A percentile compares a stretch with the other conserved stretches of the same genome.
These are phyloP conservation scores for Ormyrus pomaceus DNA, from an alignment of 2,888 invertebrate genomes.

Conservation along the genomic window DNA sequence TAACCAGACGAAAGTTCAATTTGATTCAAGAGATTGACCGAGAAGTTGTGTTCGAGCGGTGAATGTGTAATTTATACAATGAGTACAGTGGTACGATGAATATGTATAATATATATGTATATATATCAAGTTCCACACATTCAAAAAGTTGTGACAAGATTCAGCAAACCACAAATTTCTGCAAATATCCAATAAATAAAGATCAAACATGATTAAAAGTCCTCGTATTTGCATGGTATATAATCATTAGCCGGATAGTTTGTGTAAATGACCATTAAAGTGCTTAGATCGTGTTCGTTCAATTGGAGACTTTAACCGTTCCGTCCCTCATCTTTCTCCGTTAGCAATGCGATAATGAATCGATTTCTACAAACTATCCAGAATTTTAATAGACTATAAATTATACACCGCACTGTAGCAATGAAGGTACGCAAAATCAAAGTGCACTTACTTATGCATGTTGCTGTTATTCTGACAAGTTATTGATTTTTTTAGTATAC, in stretches of 20 bases:
- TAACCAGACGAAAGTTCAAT: constrained; percentile 63
- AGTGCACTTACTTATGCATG: constrained; percentile 8
- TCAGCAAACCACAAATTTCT: constrained; percentile 75
- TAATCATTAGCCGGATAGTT: constrained; percentile 64
- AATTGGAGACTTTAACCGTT: too few relatives aligned
- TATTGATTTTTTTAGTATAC: constrained; percentile 28
- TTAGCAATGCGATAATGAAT: constrained; percentile 33
- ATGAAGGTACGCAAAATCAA: constrained; percentile 61
- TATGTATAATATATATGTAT: constrained; percentile 57
- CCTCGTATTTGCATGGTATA: constrained; percentile 70
- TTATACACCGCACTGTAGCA: constrained; percentile 68
- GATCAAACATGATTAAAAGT: constrained; percentile 73
- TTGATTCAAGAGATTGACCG: constrained; percentile 62
- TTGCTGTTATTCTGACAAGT: constrained; percentile 38
- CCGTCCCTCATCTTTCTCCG: too few relatives aligned
- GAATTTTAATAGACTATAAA: constrained; percentile 67
- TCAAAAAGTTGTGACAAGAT: constrained; percentile 74
- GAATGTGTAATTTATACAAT: constrained; percentile 76
- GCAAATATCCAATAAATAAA: constrained; percentile 74
- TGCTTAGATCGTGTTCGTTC: too few relatives aligned
- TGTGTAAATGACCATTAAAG: constrained; percentile 52
- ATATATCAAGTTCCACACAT: constrained; percentile 72
- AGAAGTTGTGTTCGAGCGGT: constrained; percentile 67
- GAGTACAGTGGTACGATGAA: constrained; percentile 65
- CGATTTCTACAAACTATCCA: constrained; percentile 66